Base-by-base conservation (phyloP, 2,888 invertebrate genomes). In the Elaeidobius kamerunicus region DNA sequence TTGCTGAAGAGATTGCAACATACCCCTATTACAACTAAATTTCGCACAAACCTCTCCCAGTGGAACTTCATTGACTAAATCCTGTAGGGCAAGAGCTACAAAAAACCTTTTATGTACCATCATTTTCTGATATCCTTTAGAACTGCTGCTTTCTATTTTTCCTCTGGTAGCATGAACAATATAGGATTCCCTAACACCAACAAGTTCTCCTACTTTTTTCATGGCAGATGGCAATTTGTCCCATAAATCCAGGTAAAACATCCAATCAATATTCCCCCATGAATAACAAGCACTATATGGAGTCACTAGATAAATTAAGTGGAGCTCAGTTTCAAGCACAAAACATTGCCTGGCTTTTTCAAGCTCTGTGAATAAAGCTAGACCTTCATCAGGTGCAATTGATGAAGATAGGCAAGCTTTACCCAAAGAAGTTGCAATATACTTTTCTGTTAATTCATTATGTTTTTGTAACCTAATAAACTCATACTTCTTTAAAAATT, bases 251-350 rank as follows among this genome's bases (percentile, higher is more conserved):
- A 93, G 75, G 64, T 83, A 84, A 60, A 82, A 78, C 67, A 88
- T 76, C 91, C 91, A 91, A 67, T 97, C 91, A 40, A 94, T 77
- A 65, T 85, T 78, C 52, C 81, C 79, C 79, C 86, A 82, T 62
- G 91, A 87, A 66, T 85, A 85, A 63, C 88, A 85, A 18, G 91
- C 84, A 70, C 89, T 92, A 58, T 92, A 88, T 1, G 98, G 98
- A 2, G 97, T 98, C 32, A 96, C 96, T 65, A 95, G 77, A 73
- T 97, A 99, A 40, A 99, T 84, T 32, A 97, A 82, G 73, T 99
- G 98, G 2, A 99, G 78, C 65, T 99, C 98, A 47, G 90, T 91
- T 69, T 96, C 94, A 9, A 99, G 75, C 0, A 94, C 94, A 68
- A 99, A 86, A 67, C 90, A 88, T 63, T 88, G 85, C 6, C 94